phyloP scores from a whole-genome alignment of 2,888 invertebrate genomes.

The Agrotis segetum region DNA sequence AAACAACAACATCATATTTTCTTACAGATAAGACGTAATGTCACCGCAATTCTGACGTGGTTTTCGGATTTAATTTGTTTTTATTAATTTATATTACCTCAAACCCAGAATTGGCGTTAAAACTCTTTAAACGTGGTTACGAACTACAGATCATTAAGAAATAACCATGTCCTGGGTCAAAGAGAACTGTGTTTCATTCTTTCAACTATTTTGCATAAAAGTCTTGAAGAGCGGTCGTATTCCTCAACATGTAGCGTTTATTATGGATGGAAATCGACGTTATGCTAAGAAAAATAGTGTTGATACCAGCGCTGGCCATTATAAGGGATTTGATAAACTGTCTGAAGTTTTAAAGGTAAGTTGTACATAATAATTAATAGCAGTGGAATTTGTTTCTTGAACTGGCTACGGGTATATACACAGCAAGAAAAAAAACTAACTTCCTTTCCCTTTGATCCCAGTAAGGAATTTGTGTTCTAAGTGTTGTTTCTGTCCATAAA shows the following conservation, averaged over 20 bases:
- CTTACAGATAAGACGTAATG: background rate
- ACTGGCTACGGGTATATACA: background rate
- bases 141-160: background rate
- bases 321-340: constrained; percentile 95
- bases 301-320: constrained; percentile 95
- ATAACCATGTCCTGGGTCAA: constrained; percentile 93
- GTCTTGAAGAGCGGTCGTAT: constrained; percentile 95
- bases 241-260: constrained; percentile 98
- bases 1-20: background rate
- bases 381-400: no score
- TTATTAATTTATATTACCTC: background rate
- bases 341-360: constrained; percentile 94
- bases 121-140: background rate
- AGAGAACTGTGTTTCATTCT: constrained; percentile 93
- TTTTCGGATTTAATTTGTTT: constrained; percentile 8
- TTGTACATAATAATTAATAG: constrained; percentile 4
- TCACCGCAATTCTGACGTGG: constrained; percentile 35
- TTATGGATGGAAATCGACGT: constrained; percentile 99
- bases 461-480: no score
- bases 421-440: background rate
- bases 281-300: constrained; percentile 96
- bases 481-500: no score
- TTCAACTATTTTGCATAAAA: constrained; percentile 93
- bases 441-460: no score
- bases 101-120: background rate